Conservation (phyloP, 2,797 vertebrate species). For the Gorsachius magnificus region DNA sequence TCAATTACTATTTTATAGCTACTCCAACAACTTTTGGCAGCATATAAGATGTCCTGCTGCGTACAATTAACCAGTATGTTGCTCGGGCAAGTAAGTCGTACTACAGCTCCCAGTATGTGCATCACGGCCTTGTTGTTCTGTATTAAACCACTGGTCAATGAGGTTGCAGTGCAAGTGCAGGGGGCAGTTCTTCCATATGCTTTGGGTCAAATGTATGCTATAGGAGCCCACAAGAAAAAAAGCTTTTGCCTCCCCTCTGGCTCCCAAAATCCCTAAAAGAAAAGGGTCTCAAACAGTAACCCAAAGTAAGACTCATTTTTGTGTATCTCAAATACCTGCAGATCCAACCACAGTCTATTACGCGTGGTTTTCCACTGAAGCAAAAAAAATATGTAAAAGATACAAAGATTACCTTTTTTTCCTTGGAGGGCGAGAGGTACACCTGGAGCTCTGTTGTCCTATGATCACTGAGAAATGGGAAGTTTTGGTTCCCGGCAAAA, state of each 20-base stretch:
- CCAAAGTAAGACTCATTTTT: not conserved
- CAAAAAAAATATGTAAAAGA: not conserved
- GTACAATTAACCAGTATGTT: conserved; percentile 22
- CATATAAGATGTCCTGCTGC: conserved; percentile 8
- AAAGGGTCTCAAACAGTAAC: not conserved
- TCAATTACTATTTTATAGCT: conserved; percentile 28
- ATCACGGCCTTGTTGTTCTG: not conserved
- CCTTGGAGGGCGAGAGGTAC: not conserved
- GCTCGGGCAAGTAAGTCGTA: not conserved
- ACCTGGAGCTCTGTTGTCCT: not conserved
- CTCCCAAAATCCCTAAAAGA: not conserved
- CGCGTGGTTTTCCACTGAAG: not conserved
- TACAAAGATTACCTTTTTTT: not conserved
- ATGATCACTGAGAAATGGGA: not conserved
- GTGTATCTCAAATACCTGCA: not conserved
- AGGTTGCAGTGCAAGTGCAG: not conserved
- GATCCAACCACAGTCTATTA: not conserved
- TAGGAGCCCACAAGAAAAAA: not conserved
- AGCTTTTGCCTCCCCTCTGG: not conserved
- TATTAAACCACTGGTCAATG: not conserved
- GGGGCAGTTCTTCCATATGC: not conserved
- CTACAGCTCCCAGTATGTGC: not conserved
- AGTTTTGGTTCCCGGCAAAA: not conserved
- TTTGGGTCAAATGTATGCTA: not conserved
- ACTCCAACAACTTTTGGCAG: conserved; percentile 32